phyloP scores from a whole-genome alignment of 2,113 vertebrate genomes.

The Cheirogaleus medius region DNA sequence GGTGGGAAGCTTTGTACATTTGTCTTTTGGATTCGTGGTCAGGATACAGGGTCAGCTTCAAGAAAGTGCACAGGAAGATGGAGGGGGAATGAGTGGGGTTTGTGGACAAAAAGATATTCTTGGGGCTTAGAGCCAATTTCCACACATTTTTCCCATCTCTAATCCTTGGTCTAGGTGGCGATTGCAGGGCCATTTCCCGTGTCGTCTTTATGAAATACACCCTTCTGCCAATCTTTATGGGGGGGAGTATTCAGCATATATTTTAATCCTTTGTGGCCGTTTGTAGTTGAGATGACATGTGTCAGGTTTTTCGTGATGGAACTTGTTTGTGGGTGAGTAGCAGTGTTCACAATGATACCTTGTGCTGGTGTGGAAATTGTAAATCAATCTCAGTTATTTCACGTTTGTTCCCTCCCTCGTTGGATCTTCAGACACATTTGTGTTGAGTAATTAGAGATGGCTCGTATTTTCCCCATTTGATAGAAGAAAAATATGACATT shows the following conservation, averaged over 20 bases:
- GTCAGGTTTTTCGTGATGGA: not conserved
- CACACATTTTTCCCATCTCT: not conserved
- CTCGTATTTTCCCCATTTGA: not conserved
- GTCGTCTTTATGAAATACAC: not conserved
- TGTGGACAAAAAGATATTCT: not conserved
- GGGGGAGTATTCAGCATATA: not conserved
- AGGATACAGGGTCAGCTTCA: not conserved
- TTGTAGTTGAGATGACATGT: not conserved
- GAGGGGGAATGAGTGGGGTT: not conserved
- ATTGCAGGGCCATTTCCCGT: rapidly evolving
- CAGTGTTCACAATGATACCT: not conserved
- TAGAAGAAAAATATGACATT: not conserved
- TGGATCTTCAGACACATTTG: not conserved
- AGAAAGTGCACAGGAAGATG: not conserved
- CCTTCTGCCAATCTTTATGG: not conserved
- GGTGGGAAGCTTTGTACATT: not conserved
- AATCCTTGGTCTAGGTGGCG: not conserved
- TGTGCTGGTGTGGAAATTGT: not conserved
- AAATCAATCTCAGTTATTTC: not conserved
- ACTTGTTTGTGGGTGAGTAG: not conserved
- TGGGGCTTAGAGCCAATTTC: not conserved
- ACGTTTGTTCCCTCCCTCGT: not conserved
- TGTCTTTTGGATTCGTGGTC: not conserved
- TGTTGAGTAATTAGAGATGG: not conserved
- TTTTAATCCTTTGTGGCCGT: not conserved